These are phyloP conservation scores for Cyrtodaria siliqua DNA, from an alignment of 2,888 invertebrate genomes.

Conservation along the genomic window DNA sequence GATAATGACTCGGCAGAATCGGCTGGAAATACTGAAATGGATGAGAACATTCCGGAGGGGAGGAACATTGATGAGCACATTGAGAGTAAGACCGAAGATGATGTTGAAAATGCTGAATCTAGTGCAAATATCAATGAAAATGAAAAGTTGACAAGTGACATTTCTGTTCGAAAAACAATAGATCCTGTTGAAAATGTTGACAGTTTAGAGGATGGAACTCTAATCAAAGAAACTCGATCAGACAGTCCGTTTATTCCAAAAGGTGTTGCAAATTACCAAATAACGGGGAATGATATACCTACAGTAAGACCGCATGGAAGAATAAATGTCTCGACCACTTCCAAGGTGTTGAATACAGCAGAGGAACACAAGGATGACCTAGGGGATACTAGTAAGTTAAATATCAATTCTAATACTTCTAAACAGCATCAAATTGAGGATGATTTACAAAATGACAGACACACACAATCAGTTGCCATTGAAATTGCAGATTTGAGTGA, in stretches of 20 bases:
- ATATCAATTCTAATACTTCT: too few species aligned
- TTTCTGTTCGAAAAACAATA: background rate
- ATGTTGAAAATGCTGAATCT: too few species aligned
- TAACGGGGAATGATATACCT: too few species aligned
- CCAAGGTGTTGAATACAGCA: too few species aligned
- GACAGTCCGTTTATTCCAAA: conserved; percentile 36
- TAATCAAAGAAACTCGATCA: conserved; percentile 15
- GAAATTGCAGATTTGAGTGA: background rate
- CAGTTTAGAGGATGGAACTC: background rate
- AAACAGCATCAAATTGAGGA: background rate
- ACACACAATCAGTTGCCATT: conserved; percentile 3
- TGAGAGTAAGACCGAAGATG: too few species aligned
- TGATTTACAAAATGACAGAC: conserved; percentile 2
- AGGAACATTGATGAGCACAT: too few species aligned
- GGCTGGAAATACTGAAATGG: background rate
- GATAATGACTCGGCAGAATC: background rate
- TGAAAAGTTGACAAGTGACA: background rate
- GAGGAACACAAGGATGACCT: too few species aligned
- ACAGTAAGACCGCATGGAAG: too few species aligned
- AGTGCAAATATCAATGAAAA: too few species aligned
- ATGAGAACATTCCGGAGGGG: background rate
- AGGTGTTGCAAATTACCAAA: too few species aligned
- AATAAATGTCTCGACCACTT: background rate
- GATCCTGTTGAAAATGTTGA: conserved; percentile 5
- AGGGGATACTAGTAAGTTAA: too few species aligned